phyloP scores from a whole-genome alignment of 2,797 vertebrate species.

The Rachycentron canadum region DNA sequence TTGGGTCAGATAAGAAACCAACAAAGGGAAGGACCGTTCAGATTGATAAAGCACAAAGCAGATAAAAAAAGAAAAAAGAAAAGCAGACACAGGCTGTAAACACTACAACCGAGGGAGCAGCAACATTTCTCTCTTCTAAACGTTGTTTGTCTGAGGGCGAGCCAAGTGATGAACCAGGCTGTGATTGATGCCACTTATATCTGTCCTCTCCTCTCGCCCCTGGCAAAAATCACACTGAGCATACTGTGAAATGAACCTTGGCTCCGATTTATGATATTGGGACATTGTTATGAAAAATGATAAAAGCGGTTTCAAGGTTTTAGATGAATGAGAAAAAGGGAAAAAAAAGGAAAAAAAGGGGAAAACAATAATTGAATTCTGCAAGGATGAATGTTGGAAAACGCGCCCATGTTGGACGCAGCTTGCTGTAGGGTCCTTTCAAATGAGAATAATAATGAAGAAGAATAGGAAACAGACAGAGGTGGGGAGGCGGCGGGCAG shows the following conservation, averaged over 20 bases:
- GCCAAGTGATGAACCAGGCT: slow-evolving; percentile 53
- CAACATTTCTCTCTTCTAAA: slow-evolving; percentile 28
- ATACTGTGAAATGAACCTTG: slow-evolving; percentile 48
- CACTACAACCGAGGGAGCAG: slow-evolving; percentile 28
- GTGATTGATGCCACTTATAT: slow-evolving; percentile 70
- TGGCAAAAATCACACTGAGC: slow-evolving; percentile 44
- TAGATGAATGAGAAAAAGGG: slow-evolving; percentile 40
- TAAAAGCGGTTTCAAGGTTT: slow-evolving; percentile 61
- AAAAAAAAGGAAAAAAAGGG: not conserved
- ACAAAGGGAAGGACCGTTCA: slow-evolving; percentile 11
- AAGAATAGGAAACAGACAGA: slow-evolving; percentile 40
- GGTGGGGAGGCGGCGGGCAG: slow-evolving; percentile 10
- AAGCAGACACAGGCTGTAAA: slow-evolving; percentile 51
- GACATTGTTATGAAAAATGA: slow-evolving; percentile 70
- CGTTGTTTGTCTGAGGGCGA: slow-evolving; percentile 30
- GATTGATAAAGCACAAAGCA: slow-evolving; percentile 43
- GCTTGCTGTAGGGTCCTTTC: slow-evolving; percentile 50
- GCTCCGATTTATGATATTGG: slow-evolving; percentile 62
- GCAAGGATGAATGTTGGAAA: slow-evolving; percentile 67
- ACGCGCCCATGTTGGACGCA: slow-evolving; percentile 44
- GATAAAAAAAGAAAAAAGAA: slow-evolving; percentile 53
- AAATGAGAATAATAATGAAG: slow-evolving; percentile 65
- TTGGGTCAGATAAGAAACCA: slow-evolving; percentile 41
- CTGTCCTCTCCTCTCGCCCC: slow-evolving; percentile 39
- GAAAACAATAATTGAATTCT: slow-evolving; percentile 74